Base-by-base conservation (phyloP, 2,113 vertebrate species). In the Aspidoscelis tigris region DNA sequence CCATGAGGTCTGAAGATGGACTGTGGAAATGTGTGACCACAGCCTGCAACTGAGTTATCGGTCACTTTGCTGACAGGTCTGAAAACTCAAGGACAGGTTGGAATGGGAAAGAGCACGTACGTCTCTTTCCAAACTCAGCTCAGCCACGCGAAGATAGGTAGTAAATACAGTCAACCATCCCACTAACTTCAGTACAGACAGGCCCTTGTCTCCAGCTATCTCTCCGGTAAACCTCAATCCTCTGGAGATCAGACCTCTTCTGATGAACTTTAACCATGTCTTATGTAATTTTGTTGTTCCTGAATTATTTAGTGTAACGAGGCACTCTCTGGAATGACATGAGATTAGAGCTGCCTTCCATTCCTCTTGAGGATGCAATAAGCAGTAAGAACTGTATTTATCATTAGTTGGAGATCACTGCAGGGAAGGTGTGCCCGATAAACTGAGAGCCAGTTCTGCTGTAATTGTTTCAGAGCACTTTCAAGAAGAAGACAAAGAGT, bases 351-450 rank as follows among this genome's bases (percentile, higher is more conserved):
- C 7, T 33, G 33, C 44, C 66, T 69, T 53, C 44, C 44, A 22
- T 80, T 80, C 33, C 47, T 47, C 78, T 70, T 50, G 66, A 80
- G 65, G 33, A n/a, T 24, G 2, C 26, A 39, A 20, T 53, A 21
- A 80, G 26, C 53, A 66, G 33, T 80, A 69, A 80, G 66, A 68
- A 66, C 65, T 70, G 44, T 44, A 53, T 80, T 53, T 53, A 80
- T 16, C 78, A 70, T 80, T 80, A 69, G 44, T 33, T 44, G 53
- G 33, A 65, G 77, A 65, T 14, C 7, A 24, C 39, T 44, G 11
- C 61, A 44, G 77, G 44, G 9, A n/a, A 53, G 26, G 78, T 22
- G 44, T 66, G 33, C 8, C 65, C 53, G 65, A 44, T 24, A 69
- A 80, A 80, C 50, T 5, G 58, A 70, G 66, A 50, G 16, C 66